Percentiles rank a stretch among this genome's conserved stretches.
Evolutionary conservation across 2,113 vertebrate species (phyloP).

Genomic region (Peromyscus californicus): DNA sequence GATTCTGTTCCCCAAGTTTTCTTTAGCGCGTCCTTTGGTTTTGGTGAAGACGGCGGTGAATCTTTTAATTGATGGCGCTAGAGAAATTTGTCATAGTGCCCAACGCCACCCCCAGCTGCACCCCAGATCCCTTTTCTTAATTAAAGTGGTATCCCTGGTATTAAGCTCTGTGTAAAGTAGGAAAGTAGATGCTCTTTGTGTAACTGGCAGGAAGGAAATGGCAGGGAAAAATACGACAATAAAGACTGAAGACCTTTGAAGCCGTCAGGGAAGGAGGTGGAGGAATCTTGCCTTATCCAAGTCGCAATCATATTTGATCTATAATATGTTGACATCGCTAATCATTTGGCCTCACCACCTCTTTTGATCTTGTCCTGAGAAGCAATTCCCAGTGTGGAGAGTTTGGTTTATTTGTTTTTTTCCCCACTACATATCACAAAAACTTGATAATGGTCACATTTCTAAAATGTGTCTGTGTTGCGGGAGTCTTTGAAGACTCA

Average conservation of each 20-base stretch:
- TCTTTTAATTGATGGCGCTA: neutral
- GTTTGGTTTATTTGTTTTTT: neutral
- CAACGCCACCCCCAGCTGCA: neutral
- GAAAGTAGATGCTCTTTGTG: too few species aligned
- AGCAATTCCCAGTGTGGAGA: neutral
- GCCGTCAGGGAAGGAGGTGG: neutral
- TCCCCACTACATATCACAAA: neutral
- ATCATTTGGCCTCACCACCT: neutral
- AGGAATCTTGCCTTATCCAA: neutral
- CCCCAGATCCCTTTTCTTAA: neutral
- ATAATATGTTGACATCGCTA: neutral
- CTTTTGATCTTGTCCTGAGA: slow-evolving; percentile 39
- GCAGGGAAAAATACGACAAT: neutral
- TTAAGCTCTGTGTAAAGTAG: too few species aligned
- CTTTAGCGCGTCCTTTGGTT: neutral
- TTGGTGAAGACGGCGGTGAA: neutral
- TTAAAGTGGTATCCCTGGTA: neutral
- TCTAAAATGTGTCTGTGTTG: neutral
- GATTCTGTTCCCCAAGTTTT: neutral
- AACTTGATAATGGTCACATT: neutral
- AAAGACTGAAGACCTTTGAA: neutral
- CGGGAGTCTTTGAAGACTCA: neutral
- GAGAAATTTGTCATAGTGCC: neutral
- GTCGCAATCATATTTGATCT: neutral
- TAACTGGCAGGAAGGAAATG: neutral